phyloP scores from a whole-genome alignment of 2,797 vertebrate genomes.

The Adrianichthys oophorus region DNA sequence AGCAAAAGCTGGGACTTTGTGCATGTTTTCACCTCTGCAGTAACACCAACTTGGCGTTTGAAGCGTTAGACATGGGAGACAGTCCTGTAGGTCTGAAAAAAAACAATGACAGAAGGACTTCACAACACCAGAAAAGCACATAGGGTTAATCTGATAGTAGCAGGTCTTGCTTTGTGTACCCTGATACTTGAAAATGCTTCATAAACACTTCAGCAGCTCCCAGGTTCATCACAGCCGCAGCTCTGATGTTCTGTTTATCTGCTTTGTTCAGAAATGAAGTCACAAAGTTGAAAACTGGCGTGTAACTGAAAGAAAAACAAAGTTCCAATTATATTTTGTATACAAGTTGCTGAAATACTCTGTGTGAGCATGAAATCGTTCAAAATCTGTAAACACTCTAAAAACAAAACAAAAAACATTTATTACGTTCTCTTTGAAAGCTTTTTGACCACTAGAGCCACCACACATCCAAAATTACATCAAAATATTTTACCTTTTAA shows the following conservation, averaged over 20 bases:
- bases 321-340: no score
- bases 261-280: conserved; percentile 75
- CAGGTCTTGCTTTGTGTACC: conserved; percentile 55
- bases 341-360: no score
- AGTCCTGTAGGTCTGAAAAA: conserved; percentile 25
- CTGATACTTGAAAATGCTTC: conserved; percentile 64
- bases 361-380: no score
- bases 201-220: conserved; percentile 76
- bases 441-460: no score
- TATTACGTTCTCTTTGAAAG: no score
- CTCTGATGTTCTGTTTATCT: conserved; percentile 70
- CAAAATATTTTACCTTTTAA: no score
- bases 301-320: conserved; percentile 70
- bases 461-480: no score
- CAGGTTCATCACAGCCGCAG: conserved; percentile 81
- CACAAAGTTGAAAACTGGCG: conserved; percentile 69
- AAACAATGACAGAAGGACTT: background rate
- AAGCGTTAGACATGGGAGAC: conserved; percentile 14
- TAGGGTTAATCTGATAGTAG: background rate
- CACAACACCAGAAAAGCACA: background rate
- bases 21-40: conserved; percentile 51
- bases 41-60: conserved; percentile 31
- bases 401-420: no score
- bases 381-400: no score
- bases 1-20: background rate